Evolutionary conservation across 64 coral and sea anemone species (phyloP).

Genomic region (Pocillopora damicornis): DNA sequence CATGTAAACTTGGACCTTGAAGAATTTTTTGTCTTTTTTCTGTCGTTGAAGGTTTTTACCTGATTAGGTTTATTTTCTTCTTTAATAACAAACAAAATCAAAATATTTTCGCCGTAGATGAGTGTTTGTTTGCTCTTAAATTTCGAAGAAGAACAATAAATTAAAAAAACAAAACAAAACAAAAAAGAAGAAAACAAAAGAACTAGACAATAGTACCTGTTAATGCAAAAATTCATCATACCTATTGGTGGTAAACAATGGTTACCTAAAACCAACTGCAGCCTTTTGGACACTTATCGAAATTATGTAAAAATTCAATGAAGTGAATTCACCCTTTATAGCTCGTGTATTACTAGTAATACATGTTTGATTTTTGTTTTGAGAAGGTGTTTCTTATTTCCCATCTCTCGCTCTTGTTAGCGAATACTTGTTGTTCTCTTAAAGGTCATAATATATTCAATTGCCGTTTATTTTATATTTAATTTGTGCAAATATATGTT

Average conservation of each 20-base stretch:
- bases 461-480: slow-evolving; percentile 19
- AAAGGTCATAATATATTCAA: neutral
- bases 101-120: neutral
- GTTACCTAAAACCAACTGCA: neutral
- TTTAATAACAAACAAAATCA: no score
- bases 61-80: no score
- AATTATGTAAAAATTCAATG: neutral
- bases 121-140: neutral
- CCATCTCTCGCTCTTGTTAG: neutral
- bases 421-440: neutral
- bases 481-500: slow-evolving; percentile 18
- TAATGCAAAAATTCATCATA: neutral
- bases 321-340: neutral
- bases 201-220: neutral
- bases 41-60: neutral
- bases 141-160: neutral
- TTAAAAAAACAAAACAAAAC: neutral
- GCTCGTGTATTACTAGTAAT: neutral
- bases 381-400: neutral
- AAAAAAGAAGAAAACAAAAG: neutral
- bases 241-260: neutral
- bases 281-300: neutral
- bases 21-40: neutral
- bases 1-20: neutral
- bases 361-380: neutral